Conservation (phyloP, 2,797 vertebrate genomes). For the Sebastiscus tertius region DNA sequence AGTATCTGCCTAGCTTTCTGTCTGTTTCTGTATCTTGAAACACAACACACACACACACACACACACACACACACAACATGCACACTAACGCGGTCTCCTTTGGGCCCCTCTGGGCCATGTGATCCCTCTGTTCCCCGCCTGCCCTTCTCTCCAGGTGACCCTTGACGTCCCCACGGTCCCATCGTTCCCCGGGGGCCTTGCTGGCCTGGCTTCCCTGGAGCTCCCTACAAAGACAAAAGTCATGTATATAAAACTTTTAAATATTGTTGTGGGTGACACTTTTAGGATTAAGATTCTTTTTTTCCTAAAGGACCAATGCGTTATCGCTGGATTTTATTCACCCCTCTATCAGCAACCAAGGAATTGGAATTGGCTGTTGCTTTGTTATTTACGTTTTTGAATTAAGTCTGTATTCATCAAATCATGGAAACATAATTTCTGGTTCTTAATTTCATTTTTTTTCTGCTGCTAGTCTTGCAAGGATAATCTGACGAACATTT, state of each 20-base stretch:
- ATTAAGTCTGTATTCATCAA: background rate
- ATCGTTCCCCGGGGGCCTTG: slow-evolving; percentile 49
- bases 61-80: background rate
- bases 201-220: slow-evolving; percentile 61
- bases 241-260: background rate
- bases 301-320: background rate
- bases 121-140: slow-evolving; percentile 56
- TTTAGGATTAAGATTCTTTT: background rate
- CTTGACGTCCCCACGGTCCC: slow-evolving; percentile 50
- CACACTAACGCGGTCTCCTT: slow-evolving; percentile 66
- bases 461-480: background rate
- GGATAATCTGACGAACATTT: no score
- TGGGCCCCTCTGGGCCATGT: slow-evolving; percentile 56
- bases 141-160: slow-evolving; percentile 67
- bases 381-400: background rate
- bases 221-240: slow-evolving; percentile 53
- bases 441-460: background rate
- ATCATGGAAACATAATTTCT: background rate
- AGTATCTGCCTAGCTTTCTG: background rate
- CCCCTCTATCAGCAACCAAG: no score
- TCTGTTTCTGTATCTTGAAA: background rate
- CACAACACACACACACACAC: background rate
- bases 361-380: background rate
- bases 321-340: background rate
- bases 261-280: background rate